Conservation (phyloP, 2,888 invertebrate genomes). For the Myopa testacea region DNA sequence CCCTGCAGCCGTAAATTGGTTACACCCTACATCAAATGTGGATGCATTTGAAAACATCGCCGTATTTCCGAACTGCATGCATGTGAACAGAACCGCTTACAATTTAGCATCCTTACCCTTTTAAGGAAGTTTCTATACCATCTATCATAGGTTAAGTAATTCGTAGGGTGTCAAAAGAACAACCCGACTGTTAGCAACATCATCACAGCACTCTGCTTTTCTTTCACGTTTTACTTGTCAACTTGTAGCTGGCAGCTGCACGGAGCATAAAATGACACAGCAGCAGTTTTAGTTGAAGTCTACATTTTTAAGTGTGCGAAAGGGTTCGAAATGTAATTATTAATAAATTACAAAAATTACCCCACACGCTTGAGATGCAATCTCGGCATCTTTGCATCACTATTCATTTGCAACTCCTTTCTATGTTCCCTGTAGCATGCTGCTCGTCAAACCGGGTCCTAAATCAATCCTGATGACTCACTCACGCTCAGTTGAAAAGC, state of each 20-base stretch:
- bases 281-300: slow-evolving; percentile 6
- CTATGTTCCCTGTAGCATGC: too few relatives aligned
- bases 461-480: too few relatives aligned
- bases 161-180: background rate
- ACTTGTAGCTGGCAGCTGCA: slow-evolving; percentile 27
- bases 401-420: too few relatives aligned
- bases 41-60: too few relatives aligned
- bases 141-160: too few relatives aligned
- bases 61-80: too few relatives aligned
- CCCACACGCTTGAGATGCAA: background rate
- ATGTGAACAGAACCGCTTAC: too few relatives aligned
- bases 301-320: background rate
- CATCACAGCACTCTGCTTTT: background rate
- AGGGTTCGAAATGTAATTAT: background rate
- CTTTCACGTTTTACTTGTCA: background rate
- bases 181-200: background rate
- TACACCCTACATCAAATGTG: background rate
- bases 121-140: too few relatives aligned
- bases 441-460: too few relatives aligned
- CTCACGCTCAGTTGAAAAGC: too few relatives aligned
- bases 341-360: background rate
- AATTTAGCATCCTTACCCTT: too few relatives aligned
- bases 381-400: too few relatives aligned
- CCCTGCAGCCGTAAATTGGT: background rate
- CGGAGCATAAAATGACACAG: slow-evolving; percentile 35